phyloP scores from a whole-genome alignment of 2,113 vertebrate genomes.

The Oreocharis arfaki region DNA sequence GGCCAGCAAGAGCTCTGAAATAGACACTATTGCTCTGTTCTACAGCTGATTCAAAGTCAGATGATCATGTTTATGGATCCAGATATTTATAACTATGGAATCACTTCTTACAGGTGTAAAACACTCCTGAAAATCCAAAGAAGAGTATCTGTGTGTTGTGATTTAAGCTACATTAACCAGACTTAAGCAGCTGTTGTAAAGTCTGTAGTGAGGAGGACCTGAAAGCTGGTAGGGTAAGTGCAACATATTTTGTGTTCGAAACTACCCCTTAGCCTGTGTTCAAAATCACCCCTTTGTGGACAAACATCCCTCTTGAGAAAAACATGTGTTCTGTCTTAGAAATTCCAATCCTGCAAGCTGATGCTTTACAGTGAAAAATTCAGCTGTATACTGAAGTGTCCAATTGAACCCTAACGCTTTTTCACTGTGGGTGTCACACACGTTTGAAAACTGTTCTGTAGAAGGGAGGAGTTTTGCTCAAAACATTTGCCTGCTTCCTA shows the following conservation, averaged over 20 bases:
- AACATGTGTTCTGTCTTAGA: rapidly evolving
- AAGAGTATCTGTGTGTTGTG: rapidly evolving
- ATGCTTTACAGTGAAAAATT: not conserved
- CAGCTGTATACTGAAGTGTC: not conserved
- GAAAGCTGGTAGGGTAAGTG: not conserved
- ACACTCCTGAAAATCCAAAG: not conserved
- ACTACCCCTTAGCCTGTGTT: not conserved
- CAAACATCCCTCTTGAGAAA: not conserved
- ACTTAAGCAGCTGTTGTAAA: not conserved
- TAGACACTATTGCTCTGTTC: not conserved
- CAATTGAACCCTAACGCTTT: not conserved
- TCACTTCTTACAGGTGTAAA: not conserved
- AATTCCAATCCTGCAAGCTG: not conserved
- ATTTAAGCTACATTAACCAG: not conserved
- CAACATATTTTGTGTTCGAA: not conserved
- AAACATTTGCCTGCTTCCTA: not conserved
- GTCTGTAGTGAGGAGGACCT: not conserved
- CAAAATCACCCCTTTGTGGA: not conserved
- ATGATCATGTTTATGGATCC: not conserved
- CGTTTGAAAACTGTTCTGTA: not conserved
- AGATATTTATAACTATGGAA: not conserved
- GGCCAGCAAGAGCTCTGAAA: not conserved
- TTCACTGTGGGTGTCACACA: not conserved
- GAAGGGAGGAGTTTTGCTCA: not conserved
- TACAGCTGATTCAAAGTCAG: not conserved